Conservation (phyloP, 1,140 invertebrate genomes). For the Drosophila sulfurigaster region DNA sequence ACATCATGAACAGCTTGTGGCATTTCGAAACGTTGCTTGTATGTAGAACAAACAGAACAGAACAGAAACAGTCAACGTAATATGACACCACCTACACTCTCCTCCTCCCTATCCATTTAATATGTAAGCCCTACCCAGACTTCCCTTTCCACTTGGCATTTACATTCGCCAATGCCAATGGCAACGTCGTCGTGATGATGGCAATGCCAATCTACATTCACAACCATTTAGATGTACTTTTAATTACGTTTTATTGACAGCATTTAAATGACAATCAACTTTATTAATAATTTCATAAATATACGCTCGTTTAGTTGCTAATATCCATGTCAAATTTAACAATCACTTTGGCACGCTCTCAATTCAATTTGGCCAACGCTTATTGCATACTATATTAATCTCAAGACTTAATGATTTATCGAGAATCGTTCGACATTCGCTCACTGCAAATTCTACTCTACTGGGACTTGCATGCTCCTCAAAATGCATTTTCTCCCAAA, state of each 20-base stretch:
- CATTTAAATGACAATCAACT: constrained; percentile 49
- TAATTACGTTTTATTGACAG: constrained; percentile 56
- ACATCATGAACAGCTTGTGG: constrained; percentile 14
- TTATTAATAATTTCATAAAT: constrained; percentile 54
- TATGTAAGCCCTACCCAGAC: constrained; percentile 3
- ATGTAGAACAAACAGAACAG: constrained; percentile 15
- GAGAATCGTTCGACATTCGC: too few relatives aligned
- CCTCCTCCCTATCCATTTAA: not conserved
- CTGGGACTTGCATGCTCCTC: not conserved
- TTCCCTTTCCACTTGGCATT: not conserved
- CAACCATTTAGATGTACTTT: constrained; percentile 37
- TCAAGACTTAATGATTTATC: too few relatives aligned
- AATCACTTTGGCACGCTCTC: not conserved
- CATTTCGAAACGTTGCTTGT: constrained; percentile 17
- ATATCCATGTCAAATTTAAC: constrained; percentile 12
- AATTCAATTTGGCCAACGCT: not conserved
- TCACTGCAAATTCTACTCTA: too few relatives aligned
- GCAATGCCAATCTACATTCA: constrained; percentile 13
- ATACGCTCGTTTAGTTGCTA: constrained; percentile 12
- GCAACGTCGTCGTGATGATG: constrained; percentile 1
- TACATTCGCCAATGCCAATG: constrained; percentile 14
- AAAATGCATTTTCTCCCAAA: not conserved
- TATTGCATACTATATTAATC: not conserved
- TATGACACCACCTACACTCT: constrained; percentile 5
- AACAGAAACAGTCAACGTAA: constrained; percentile 11